phyloP scores from a whole-genome alignment of 92 coral and sea anemone species.

The Porites lobata region DNA sequence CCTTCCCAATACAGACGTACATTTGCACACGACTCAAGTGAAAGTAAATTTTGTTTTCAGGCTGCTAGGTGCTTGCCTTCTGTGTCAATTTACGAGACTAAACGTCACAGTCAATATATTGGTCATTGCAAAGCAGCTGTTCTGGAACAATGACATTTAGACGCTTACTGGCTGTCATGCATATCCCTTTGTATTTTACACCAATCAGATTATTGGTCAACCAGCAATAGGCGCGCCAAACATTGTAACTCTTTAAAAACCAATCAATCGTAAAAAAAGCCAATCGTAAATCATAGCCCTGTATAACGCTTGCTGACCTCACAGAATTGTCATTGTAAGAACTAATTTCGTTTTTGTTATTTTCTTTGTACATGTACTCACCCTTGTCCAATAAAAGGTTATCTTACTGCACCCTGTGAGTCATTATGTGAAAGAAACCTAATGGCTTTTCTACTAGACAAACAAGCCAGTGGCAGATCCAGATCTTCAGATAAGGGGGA shows the following conservation, averaged over 20 bases:
- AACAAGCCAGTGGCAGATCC: not conserved
- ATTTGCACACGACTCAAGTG: constrained; percentile 35
- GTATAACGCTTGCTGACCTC: not conserved
- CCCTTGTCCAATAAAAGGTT: constrained; percentile 10
- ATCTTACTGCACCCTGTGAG: not conserved
- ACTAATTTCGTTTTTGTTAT: constrained; percentile 1
- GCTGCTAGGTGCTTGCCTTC: constrained; percentile 21
- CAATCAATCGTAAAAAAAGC: not conserved
- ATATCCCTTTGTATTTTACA: constrained; percentile 5
- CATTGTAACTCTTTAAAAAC: constrained; percentile 12
- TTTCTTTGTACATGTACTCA: constrained; percentile 7
- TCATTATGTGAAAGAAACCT: not conserved
- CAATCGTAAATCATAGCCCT: constrained; percentile 2
- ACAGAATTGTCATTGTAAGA: constrained; percentile 1
- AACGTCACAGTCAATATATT: constrained; percentile 39
- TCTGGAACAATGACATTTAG: not conserved
- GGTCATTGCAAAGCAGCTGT: constrained; percentile 51
- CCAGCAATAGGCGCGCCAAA: not conserved
- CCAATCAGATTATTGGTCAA: constrained; percentile 28
- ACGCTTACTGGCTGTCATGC: constrained; percentile 10
- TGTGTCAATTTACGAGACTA: constrained; percentile 44
- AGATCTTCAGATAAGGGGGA: no score
- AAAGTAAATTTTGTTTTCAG: constrained; percentile 33
- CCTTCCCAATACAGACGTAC: constrained; percentile 89
- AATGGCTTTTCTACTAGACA: not conserved